These are phyloP conservation scores for Radopholus similis DNA, from an alignment of 1,140 invertebrate genomes.

Conservation along the genomic window DNA sequence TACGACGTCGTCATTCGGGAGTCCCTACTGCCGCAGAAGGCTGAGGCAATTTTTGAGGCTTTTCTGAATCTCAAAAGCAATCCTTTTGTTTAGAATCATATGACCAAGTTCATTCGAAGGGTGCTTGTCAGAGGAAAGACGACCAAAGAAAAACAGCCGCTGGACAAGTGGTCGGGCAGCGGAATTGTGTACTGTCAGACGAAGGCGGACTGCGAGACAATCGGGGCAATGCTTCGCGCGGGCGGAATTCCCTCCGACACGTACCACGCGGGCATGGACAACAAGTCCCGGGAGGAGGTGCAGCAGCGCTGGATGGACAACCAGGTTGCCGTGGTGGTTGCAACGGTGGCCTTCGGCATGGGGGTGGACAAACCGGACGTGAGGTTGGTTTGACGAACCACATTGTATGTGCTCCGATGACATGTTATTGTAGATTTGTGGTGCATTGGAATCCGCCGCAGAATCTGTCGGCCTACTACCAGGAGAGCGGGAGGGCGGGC, in stretches of 20 bases:
- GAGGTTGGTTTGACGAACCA: slow-evolving; percentile 57
- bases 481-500: slow-evolving; percentile 78
- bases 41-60: slow-evolving; percentile 18
- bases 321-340: slow-evolving; percentile 65
- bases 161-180: background rate
- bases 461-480: slow-evolving; percentile 86
- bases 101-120: slow-evolving; percentile 15
- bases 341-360: slow-evolving; percentile 71
- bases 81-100: slow-evolving; percentile 19
- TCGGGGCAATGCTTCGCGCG: slow-evolving; percentile 1
- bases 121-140: slow-evolving; percentile 21
- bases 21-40: slow-evolving; percentile 1
- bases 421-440: slow-evolving; percentile 46
- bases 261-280: slow-evolving; percentile 85
- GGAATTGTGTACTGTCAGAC: slow-evolving; percentile 35
- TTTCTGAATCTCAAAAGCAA: background rate
- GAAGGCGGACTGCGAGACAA: slow-evolving; percentile 27
- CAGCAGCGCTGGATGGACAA: slow-evolving; percentile 61
- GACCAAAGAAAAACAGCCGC: background rate
- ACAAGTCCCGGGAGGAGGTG: slow-evolving; percentile 61
- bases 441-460: slow-evolving; percentile 22
- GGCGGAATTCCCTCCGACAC: slow-evolving; percentile 63
- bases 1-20: slow-evolving; percentile 70
- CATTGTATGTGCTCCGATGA: background rate
- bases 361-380: slow-evolving; percentile 72